Base-by-base conservation (phyloP, 1,140 invertebrate genomes). In the Megathymus violae region DNA sequence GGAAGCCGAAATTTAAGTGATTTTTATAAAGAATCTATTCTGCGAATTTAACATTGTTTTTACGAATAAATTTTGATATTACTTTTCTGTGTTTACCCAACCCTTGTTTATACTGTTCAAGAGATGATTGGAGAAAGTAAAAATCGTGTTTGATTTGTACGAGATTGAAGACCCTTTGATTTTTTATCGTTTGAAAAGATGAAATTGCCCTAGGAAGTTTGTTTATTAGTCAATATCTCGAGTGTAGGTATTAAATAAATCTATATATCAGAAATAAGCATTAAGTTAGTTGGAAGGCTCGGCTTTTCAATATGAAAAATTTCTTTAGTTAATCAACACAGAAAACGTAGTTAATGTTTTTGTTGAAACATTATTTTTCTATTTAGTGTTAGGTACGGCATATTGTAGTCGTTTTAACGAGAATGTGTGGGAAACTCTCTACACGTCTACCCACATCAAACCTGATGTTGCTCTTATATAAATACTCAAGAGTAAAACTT, bases 41-140 rank as follows among this genome's bases (percentile, higher is more conserved):
- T 25, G 6, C 22, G 6, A 25, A 3, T 3, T 6, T 6, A 25
- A 6, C 6, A 25, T 31, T 31, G 27, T 31, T 31, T 31, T 31
- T 31, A 9, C 5, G 27, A 31, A 31, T 31, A 31, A 3, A 31
- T 31, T 31, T 31, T 31, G 27, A 31, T 31, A 31, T 31, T 31
- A 7, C 9, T 1, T 31, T 31, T 31, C 5, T 9, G 5, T 31
- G 7, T 31, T 31, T 31, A 31, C 27, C 1, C 27, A 31, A 25
- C 36, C 38, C 51, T 54, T 54, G 36, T 54, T 54, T 41, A 41
- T 38, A 41, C 22, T 54, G 17, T 15, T 22, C 36, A 54, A 36
- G 40, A 54, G 51, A 41, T 54, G 40, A 54, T 54, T 54, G 51
- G 51, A 54, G 36, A 54, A 54, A 54, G 38, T 43, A 38, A 31